Evolutionary conservation across 2,888 invertebrate genomes (phyloP).

Genomic region (Drepanosiphum platanoidis): DNA sequence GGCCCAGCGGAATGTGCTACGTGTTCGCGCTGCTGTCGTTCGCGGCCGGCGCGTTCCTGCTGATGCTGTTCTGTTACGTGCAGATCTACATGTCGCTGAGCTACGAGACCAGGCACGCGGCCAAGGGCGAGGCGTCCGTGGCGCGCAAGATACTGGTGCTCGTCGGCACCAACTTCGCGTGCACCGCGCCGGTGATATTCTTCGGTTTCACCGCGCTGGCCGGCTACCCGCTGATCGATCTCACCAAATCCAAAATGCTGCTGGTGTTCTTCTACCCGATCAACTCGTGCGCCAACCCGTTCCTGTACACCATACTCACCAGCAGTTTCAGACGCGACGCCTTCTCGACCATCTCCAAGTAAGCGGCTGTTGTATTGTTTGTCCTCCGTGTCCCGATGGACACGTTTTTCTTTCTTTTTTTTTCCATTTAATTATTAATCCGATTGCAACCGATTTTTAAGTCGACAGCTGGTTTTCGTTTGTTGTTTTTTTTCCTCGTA

Average conservation of each 20-base stretch:
- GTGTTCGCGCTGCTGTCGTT: constrained; percentile 79
- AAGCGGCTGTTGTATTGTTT: constrained; percentile 65
- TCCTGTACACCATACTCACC: constrained; percentile 89
- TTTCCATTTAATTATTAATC: too few species aligned
- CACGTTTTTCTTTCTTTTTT: too few species aligned
- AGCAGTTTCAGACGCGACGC: constrained; percentile 85
- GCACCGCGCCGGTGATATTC: constrained; percentile 89
- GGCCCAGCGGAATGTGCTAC: constrained; percentile 77
- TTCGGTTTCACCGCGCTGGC: constrained; percentile 87
- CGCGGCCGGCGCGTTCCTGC: constrained; percentile 82
- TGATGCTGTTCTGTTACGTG: constrained; percentile 85
- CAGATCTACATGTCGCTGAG: constrained; percentile 86
- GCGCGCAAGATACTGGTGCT: constrained; percentile 92
- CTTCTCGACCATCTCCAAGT: constrained; percentile 75
- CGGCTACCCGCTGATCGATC: constrained; percentile 84
- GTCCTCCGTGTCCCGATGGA: too few species aligned
- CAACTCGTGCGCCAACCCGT: constrained; percentile 92
- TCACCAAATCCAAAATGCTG: constrained; percentile 82
- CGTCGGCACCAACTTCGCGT: constrained; percentile 83
- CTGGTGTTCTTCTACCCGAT: constrained; percentile 91
- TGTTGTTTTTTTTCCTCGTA: too few species aligned
- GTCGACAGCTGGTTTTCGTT: too few species aligned
- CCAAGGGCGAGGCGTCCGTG: constrained; percentile 76
- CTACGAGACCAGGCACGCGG: constrained; percentile 66
- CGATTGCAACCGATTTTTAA: too few species aligned